Evolutionary conservation across 1,140 invertebrate species (phyloP).

Genomic region (Zaprionus davidi): DNA sequence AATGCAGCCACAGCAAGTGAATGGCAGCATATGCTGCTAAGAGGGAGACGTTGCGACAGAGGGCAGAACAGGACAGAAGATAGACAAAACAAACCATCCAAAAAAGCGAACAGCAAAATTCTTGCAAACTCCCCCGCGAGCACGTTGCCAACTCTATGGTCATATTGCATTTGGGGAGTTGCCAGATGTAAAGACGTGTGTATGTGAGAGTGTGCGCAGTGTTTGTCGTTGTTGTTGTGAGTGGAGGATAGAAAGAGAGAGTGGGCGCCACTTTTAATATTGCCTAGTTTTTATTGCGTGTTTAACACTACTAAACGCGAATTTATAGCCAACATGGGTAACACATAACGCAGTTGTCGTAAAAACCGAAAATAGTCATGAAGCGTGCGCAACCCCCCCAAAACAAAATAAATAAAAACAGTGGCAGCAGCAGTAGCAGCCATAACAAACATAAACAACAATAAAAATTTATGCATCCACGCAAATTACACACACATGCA

Average conservation of each 20-base stretch:
- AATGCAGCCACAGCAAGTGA: conserved; percentile 64
- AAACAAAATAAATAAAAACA: conserved; percentile 36
- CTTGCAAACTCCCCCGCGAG: conserved; percentile 4
- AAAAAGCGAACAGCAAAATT: conserved; percentile 12
- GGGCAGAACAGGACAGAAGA: conserved; percentile 7
- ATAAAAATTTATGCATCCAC: conserved; percentile 70
- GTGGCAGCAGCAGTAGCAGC: conserved; percentile 24
- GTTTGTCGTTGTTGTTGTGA: not conserved
- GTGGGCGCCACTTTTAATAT: conserved; percentile 48
- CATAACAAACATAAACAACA: conserved; percentile 70
- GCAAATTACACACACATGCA: conserved; percentile 62
- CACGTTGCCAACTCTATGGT: conserved; percentile 36
- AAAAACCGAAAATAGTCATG: conserved; percentile 76
- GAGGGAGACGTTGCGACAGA: not conserved
- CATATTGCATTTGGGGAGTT: conserved; percentile 50
- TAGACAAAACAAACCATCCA: not conserved
- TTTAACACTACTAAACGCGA: conserved; percentile 79
- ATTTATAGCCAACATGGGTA: conserved; percentile 78
- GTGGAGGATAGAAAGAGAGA: not conserved
- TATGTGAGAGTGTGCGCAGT: not conserved
- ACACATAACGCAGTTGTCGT: conserved; percentile 76
- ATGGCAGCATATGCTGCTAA: conserved; percentile 15
- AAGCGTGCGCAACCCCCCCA: conserved; percentile 43
- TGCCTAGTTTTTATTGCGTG: conserved; percentile 70
- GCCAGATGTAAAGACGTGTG: conserved; percentile 29